phyloP scores from a whole-genome alignment of 2,797 vertebrate species.

The Tokudaia muenninki region DNA sequence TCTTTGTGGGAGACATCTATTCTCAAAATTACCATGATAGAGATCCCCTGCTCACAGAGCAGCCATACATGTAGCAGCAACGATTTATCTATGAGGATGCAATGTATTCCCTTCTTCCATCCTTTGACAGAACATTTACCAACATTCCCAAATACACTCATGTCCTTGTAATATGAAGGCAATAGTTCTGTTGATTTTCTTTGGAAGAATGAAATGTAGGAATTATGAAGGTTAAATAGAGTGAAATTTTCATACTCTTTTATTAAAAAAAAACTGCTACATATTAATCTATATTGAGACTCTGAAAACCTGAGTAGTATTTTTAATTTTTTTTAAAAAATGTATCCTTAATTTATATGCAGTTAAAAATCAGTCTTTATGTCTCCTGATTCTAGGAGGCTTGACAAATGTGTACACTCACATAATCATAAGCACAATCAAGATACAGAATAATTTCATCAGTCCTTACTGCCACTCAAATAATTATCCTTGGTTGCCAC shows the following conservation, averaged over 20 bases:
- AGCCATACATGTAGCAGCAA: not conserved
- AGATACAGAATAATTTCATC: constrained; percentile 2
- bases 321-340: not conserved
- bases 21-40: constrained; percentile 57
- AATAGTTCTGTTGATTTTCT: constrained; percentile 47
- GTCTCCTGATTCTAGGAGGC: not conserved
- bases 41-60: not conserved
- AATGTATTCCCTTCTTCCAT: constrained; percentile 14
- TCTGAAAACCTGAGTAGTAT: not conserved
- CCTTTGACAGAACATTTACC: constrained; percentile 29
- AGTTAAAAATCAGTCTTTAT: constrained; percentile 35
- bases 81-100: constrained; percentile 54
- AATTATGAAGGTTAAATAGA: constrained; percentile 51
- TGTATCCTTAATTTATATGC: constrained; percentile 17
- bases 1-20: constrained; percentile 59
- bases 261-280: not conserved
- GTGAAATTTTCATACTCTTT: constrained; percentile 51
- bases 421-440: not conserved
- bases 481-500: not conserved
- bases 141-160: constrained; percentile 10
- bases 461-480: not conserved
- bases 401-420: constrained; percentile 13
- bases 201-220: constrained; percentile 27
- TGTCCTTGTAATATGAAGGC: constrained; percentile 55
- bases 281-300: constrained; percentile 8